These are phyloP conservation scores for Coreius guichenoti DNA, from an alignment of 2,797 vertebrate genomes.

Conservation along the genomic window DNA sequence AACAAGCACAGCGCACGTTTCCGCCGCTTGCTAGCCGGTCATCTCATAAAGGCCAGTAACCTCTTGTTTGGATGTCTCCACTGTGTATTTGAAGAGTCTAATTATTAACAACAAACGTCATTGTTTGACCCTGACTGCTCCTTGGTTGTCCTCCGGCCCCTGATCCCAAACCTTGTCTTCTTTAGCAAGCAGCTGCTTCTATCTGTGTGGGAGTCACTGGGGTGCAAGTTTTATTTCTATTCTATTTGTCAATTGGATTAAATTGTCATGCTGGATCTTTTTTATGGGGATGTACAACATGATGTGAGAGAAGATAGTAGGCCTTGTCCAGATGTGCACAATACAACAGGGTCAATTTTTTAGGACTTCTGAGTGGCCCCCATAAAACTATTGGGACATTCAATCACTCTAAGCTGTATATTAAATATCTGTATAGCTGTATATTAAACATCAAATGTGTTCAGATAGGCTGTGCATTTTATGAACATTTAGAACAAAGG, in stretches of 20 bases:
- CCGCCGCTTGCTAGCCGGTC: not conserved
- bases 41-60: constrained; percentile 11
- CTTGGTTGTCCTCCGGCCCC: not conserved
- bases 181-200: constrained; percentile 10
- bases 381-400: not conserved
- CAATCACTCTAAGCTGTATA: not conserved
- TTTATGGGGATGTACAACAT: constrained; percentile 34
- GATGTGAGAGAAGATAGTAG: constrained; percentile 54
- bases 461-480: not conserved
- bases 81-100: constrained; percentile 26
- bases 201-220: constrained; percentile 48
- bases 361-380: not conserved
- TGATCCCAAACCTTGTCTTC: constrained; percentile 18
- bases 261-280: constrained; percentile 39
- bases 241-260: constrained; percentile 42
- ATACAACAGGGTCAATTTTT: constrained; percentile 33
- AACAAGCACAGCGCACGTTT: constrained; percentile 36
- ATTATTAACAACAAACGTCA: constrained; percentile 57
- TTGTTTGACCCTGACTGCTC: constrained; percentile 22
- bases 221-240: constrained; percentile 30
- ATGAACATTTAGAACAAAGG: not conserved
- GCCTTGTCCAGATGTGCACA: constrained; percentile 48
- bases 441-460: not conserved
- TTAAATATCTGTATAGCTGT: not conserved
- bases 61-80: constrained; percentile 35